phyloP scores from a whole-genome alignment of 2,113 vertebrate genomes.

The Globicephala melas region DNA sequence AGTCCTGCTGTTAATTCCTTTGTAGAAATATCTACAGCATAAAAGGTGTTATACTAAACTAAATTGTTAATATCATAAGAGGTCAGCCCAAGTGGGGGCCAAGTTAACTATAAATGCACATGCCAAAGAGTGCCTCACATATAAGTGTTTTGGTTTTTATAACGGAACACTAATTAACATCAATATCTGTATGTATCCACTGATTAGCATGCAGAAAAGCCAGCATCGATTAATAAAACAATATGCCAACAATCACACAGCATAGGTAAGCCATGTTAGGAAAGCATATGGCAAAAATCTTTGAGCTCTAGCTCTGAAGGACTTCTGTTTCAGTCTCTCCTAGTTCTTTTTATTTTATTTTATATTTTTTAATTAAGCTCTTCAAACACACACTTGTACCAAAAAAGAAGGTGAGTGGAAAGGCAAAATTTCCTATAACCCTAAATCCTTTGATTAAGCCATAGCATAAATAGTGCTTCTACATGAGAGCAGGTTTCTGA shows the following conservation, averaged over 20 bases:
- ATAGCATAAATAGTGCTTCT: neutral
- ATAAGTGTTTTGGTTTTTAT: neutral
- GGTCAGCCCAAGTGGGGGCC: neutral
- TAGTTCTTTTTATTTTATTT: neutral
- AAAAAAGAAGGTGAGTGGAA: neutral
- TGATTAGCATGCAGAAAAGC: conserved; percentile 43
- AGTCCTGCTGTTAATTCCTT: neutral
- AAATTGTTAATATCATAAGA: neutral
- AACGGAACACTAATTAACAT: conserved; percentile 34
- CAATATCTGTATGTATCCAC: conserved; percentile 40
- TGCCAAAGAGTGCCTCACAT: neutral
- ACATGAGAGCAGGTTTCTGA: neutral
- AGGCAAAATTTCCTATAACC: neutral
- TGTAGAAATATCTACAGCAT: neutral
- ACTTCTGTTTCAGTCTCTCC: neutral
- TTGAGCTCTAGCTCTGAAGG: neutral
- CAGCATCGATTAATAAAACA: conserved; percentile 59
- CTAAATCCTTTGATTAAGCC: neutral
- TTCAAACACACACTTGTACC: neutral
- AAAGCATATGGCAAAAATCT: conserved; percentile 45
- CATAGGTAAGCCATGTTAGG: conserved; percentile 55
- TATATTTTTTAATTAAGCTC: neutral
- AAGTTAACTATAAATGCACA: neutral
- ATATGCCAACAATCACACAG: conserved; percentile 18
- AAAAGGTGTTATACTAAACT: neutral